These are phyloP conservation scores for Chlorodrepanis virens DNA, from an alignment of 2,113 vertebrate species.

Conservation along the genomic window DNA sequence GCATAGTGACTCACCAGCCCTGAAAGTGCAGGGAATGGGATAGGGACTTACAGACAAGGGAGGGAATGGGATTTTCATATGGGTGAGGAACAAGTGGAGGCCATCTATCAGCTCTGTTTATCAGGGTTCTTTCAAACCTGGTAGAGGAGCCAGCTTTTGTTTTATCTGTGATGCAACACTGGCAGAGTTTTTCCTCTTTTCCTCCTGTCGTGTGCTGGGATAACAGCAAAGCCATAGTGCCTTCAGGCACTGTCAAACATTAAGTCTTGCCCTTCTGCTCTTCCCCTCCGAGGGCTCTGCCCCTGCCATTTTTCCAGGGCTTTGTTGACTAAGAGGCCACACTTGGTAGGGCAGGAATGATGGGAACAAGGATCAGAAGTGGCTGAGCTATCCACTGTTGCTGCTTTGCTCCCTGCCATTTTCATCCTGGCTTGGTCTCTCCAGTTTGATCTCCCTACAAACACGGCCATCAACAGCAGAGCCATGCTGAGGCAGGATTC, in stretches of 20 bases:
- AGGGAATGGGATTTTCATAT: neutral
- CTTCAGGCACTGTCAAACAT: neutral
- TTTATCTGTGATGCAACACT: neutral
- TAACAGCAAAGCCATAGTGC: neutral
- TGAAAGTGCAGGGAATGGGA: neutral
- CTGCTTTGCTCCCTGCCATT: neutral
- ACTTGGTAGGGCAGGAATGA: rapidly evolving
- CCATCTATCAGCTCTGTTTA: neutral
- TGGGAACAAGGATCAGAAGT: neutral
- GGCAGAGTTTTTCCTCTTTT: neutral
- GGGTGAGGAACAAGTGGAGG: neutral
- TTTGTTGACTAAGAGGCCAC: neutral
- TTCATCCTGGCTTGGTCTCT: neutral
- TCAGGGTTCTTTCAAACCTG: neutral
- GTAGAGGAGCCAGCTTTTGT: neutral
- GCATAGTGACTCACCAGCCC: neutral
- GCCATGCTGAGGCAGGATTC: neutral
- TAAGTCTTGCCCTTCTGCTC: neutral
- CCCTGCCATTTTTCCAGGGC: neutral
- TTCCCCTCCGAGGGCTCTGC: neutral
- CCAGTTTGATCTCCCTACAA: neutral
- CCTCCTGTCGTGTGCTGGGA: neutral
- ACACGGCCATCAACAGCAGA: neutral
- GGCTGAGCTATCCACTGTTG: rapidly evolving
- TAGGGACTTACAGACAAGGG: neutral